Evolutionary conservation across 2,113 vertebrate genomes (phyloP).

Genomic region (Cryptotis parvus): DNA sequence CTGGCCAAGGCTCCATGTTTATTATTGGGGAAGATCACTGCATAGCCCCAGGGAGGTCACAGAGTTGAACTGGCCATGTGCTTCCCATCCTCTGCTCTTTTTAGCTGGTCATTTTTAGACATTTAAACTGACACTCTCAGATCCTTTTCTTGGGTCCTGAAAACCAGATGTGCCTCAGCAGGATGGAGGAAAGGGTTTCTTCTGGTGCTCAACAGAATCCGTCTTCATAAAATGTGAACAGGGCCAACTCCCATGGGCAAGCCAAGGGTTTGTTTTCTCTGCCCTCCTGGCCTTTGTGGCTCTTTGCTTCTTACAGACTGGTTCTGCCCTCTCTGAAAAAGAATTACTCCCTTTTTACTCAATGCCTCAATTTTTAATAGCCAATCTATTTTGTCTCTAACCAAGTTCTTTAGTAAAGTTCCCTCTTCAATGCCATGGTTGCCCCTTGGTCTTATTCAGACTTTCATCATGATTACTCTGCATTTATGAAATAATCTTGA

Average conservation of each 20-base stretch:
- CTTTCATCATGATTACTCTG: neutral
- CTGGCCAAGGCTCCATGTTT: constrained; percentile 51
- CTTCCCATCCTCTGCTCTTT: constrained; percentile 50
- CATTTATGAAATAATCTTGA: neutral
- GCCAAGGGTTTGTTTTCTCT: neutral
- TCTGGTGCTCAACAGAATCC: constrained; percentile 6
- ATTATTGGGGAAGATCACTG: constrained; percentile 62
- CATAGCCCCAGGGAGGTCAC: constrained; percentile 56
- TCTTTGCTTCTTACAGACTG: neutral
- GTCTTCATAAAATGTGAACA: constrained; percentile 17
- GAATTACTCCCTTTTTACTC: neutral
- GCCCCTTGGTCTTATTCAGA: neutral
- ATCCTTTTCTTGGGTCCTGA: constrained; percentile 48
- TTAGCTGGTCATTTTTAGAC: constrained; percentile 57
- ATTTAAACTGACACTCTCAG: constrained; percentile 68
- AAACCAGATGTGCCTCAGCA: constrained; percentile 80
- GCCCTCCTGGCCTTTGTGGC: neutral
- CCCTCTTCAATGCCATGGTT: neutral
- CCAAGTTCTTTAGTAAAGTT: neutral
- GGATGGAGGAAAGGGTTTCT: constrained; percentile 56
- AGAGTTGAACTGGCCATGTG: neutral
- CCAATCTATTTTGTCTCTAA: neutral
- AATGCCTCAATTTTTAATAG: neutral
- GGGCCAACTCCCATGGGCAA: neutral
- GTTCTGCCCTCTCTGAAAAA: neutral